Evolutionary conservation across 2,113 vertebrate species (phyloP).

Genomic region (Chaetura pelagica): DNA sequence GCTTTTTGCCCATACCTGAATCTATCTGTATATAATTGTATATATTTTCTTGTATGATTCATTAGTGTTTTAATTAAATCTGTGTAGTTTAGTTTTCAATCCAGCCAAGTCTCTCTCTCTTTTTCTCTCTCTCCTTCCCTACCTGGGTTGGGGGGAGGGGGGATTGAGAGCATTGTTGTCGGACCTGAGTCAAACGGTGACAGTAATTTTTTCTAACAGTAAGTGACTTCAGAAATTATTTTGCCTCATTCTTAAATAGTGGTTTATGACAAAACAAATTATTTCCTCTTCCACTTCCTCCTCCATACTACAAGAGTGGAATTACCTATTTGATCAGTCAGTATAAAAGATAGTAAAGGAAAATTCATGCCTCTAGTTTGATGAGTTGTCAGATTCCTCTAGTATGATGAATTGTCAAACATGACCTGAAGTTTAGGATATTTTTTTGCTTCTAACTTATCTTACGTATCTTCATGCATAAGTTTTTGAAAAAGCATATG

Average conservation of each 20-base stretch:
- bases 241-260: background rate
- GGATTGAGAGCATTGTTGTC: no score
- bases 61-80: no score
- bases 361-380: background rate
- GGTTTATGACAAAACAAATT: background rate
- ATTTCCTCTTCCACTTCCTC: background rate
- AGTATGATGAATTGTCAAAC: background rate
- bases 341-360: background rate
- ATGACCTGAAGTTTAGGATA: background rate
- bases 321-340: background rate
- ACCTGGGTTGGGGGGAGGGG: no score
- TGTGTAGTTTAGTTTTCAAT: no score
- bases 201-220: background rate
- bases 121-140: no score
- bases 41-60: no score
- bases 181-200: no score
- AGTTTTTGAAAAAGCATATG: background rate
- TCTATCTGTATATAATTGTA: no score
- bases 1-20: no score
- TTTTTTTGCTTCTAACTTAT: background rate
- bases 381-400: background rate
- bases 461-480: background rate
- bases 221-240: background rate
- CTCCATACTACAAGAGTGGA: background rate
- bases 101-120: no score